These are phyloP conservation scores for Amphibalanus amphitrite DNA, from an alignment of 1,140 invertebrate species.

Conservation along the genomic window DNA sequence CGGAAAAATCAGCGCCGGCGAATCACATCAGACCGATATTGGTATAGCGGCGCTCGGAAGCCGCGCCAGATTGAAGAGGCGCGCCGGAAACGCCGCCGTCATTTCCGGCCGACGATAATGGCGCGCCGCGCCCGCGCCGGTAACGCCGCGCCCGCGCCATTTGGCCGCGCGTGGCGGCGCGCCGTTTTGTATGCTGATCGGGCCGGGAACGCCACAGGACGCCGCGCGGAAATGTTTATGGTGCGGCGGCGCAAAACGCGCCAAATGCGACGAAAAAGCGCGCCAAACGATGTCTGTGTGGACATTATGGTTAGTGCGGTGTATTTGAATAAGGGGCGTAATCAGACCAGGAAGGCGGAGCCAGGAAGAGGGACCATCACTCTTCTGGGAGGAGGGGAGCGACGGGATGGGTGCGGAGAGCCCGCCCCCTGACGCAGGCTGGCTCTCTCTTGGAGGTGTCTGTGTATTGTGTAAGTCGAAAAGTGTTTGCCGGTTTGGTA, in stretches of 20 bases:
- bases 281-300: not conserved
- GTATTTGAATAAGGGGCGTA: not conserved
- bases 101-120: not conserved
- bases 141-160: not conserved
- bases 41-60: not conserved
- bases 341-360: not conserved
- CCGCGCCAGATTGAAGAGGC: not conserved
- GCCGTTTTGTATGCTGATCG: not conserved
- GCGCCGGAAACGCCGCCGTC: not conserved
- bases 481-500: too few species aligned
- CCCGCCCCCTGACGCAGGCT: too few species aligned
- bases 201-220: not conserved
- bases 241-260: not conserved
- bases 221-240: not conserved
- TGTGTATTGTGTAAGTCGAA: too few species aligned
- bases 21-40: not conserved
- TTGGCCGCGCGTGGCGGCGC: not conserved
- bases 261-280: not conserved
- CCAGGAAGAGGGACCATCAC: not conserved
- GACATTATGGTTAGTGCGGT: not conserved
- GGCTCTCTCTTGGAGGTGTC: too few species aligned
- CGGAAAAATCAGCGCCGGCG: not conserved
- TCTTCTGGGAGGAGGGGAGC: not conserved
- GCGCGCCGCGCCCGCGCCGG: too few species aligned
- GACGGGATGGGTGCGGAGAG: too few species aligned